Percentiles rank a stretch among this genome's conserved stretches.
phyloP scores from a whole-genome alignment of 2,888 invertebrate genomes.

The Steinernema scapterisci region DNA sequence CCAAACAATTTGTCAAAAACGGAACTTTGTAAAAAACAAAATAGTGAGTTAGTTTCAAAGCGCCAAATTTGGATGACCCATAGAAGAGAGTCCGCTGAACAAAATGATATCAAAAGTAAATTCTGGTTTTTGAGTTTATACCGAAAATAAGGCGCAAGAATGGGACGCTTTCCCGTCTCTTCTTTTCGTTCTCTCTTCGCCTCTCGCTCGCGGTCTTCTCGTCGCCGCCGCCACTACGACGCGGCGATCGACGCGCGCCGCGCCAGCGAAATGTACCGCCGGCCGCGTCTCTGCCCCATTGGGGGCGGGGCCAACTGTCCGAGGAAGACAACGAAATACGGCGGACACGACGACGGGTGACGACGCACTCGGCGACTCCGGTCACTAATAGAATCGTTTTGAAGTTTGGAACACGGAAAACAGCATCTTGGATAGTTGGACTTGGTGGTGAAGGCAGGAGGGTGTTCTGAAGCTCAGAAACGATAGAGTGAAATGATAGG shows the following conservation, averaged over 20 bases:
- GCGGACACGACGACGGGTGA: constrained; percentile 11
- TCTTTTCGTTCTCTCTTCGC: constrained; percentile 4
- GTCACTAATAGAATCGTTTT: constrained; percentile 24
- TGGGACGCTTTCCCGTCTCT: neutral
- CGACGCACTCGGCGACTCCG: constrained; percentile 30
- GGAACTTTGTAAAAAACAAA: constrained; percentile 10
- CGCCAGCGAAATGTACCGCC: constrained; percentile 18
- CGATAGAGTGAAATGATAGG: too few species aligned
- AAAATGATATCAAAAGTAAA: neutral
- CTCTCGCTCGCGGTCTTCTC: neutral
- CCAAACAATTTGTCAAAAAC: neutral
- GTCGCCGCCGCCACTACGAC: neutral
- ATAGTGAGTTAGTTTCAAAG: neutral
- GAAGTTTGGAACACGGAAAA: constrained; percentile 6
- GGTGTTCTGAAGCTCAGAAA: too few species aligned
- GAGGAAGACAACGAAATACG: constrained; percentile 25
- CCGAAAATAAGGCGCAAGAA: constrained; percentile 1
- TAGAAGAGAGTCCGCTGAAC: constrained; percentile 2
- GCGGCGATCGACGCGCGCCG: neutral
- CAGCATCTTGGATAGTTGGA: neutral
- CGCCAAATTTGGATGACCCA: neutral
- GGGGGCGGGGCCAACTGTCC: constrained; percentile 22
- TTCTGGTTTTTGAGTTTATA: neutral
- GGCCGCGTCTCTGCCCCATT: neutral
- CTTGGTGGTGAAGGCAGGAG: too few species aligned